A percentile compares a stretch with the other conserved stretches of the same genome.
Evolutionary conservation across 2,113 vertebrate genomes (phyloP).

Genomic region (Atrichornis clamosus): DNA sequence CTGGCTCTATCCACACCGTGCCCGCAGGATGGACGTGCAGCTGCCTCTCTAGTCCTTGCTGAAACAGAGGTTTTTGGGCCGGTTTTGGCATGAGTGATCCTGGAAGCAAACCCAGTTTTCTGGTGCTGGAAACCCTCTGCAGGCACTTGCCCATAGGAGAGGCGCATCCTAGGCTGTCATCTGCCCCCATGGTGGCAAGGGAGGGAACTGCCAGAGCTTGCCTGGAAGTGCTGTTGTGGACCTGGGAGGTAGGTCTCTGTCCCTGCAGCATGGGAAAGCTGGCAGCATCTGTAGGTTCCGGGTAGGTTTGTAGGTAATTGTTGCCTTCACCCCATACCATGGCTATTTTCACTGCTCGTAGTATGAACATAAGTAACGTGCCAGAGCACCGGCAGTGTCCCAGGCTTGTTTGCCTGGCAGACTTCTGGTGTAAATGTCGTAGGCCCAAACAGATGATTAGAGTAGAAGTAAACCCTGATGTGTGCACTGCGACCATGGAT

Average conservation of each 20-base stretch:
- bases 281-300: neutral
- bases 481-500: neutral
- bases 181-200: neutral
- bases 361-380: neutral
- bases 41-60: neutral
- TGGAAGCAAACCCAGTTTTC: neutral
- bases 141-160: fast-evolving
- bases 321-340: fast-evolving
- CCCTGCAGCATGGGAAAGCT: neutral
- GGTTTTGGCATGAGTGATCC: neutral
- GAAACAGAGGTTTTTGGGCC: neutral
- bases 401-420: neutral
- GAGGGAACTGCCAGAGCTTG: neutral
- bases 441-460: neutral
- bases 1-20: fast-evolving
- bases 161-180: neutral
- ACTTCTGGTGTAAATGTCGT: neutral
- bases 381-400: neutral
- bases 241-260: neutral
- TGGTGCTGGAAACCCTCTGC: neutral
- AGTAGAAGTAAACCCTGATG: neutral
- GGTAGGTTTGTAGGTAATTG: neutral
- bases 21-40: fast-evolving
- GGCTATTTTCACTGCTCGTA: neutral
- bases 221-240: fast-evolving